Evolutionary conservation across 2,888 invertebrate species (phyloP).

Genomic region (Drosophila kambysellisi): DNA sequence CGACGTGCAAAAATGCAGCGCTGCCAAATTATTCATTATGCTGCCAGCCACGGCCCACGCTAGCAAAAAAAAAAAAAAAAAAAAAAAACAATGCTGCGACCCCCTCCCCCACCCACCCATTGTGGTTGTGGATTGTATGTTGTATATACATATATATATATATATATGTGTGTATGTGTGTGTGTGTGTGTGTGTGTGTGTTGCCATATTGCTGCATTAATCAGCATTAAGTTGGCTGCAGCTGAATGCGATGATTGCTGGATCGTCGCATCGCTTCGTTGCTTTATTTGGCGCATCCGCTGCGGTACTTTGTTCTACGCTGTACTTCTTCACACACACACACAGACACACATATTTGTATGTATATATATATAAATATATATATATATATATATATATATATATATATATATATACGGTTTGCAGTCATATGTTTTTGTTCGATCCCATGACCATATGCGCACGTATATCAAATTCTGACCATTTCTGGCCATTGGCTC

Average conservation of each 20-base stretch:
- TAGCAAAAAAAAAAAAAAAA: background rate
- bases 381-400: background rate
- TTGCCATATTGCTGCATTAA: slow-evolving; percentile 48
- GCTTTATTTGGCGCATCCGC: slow-evolving; percentile 74
- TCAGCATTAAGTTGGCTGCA: slow-evolving; percentile 49
- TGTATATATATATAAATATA: background rate
- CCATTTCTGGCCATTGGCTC: slow-evolving; percentile 74
- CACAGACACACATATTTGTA: slow-evolving; percentile 2
- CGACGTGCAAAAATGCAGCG: slow-evolving; percentile 72
- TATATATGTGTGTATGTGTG: slow-evolving; percentile 8
- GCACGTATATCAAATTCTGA: slow-evolving; percentile 65
- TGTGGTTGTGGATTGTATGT: slow-evolving; percentile 13
- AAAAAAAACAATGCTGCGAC: slow-evolving; percentile 3
- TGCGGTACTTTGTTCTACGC: slow-evolving; percentile 60
- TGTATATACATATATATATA: background rate
- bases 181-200: slow-evolving; percentile 9
- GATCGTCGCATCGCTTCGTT: slow-evolving; percentile 46
- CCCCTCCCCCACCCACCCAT: background rate
- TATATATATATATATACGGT: background rate
- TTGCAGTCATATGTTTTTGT: slow-evolving; percentile 34
- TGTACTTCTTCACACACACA: slow-evolving; percentile 4
- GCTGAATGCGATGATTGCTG: slow-evolving; percentile 40
- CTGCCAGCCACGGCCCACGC: slow-evolving; percentile 30
- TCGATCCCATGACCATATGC: slow-evolving; percentile 52
- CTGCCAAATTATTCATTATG: slow-evolving; percentile 67